Evolutionary conservation across 2,113 vertebrate genomes (phyloP), one percentile per base, ranked within the genome.

Genomic region (Ochotona princeps): DNA sequence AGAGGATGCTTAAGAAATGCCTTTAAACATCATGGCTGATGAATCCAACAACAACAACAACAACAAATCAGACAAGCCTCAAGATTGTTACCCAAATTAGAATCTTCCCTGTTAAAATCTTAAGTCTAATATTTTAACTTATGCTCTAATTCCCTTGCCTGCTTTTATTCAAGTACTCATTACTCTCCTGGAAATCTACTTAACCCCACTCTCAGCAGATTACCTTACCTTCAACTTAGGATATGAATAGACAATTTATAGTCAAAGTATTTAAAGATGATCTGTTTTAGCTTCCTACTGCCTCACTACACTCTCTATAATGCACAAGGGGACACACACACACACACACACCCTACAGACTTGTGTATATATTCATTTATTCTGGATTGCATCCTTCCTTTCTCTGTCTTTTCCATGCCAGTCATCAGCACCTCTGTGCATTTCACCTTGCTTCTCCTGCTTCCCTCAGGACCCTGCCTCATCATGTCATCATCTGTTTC

Each of bases 101-200:
- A 66, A 54, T 84, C 38, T 85, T 20, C 70, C 38, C 25, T 82
- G 44, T 84, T 76, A 87, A 70, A 1, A 82, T 28, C 13, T 70
- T 82, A 17, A 11, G 2, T 70, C 67, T 89, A 47, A 89, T 75
- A 66, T 87, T 94, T n/a, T 60, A 86, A 47, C 23, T 89, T 95
- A 80, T 69, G 79, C 83, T 4, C 49, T 87, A 74, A 75, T 83
- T 66, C 51, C 44, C 28, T 79, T 44, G 54, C 10, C n/a, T 49
- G 5, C n/a, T 61, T 8, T 90, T 32, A 72, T 74, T n/a, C 18
- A 80, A 89, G 89, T 18, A 32, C 65, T 92, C 57, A 12, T 14
- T 83, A 32, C 35, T 96, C 38, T 83, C 28, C 13, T 44, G 38
- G n/a, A 60, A 66, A 7, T 44, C 12, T 35, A 74, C 25, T 21